These are phyloP conservation scores for Oreotrochilus melanogaster DNA, from an alignment of 2,113 vertebrate species.

Conservation along the genomic window DNA sequence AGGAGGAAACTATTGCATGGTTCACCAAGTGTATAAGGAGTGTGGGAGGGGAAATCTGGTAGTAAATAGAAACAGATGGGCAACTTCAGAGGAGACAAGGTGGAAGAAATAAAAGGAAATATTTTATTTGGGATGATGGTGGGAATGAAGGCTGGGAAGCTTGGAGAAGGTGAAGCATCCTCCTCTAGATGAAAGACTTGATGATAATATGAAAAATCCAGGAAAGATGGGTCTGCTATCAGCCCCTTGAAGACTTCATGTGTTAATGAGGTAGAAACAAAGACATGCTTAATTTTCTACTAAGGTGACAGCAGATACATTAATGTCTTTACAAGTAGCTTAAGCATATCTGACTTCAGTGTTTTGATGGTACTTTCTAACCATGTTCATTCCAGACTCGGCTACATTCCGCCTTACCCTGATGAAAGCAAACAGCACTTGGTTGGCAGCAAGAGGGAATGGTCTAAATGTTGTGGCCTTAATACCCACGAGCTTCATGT, in stretches of 20 bases:
- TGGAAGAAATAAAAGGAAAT: background rate
- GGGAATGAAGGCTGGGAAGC: background rate
- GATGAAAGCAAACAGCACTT: background rate
- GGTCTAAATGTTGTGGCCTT: background rate
- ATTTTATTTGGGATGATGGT: background rate
- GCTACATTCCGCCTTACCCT: background rate
- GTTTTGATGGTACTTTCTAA: background rate
- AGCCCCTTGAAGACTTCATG: background rate
- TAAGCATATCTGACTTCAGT: background rate
- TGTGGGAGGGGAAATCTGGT: background rate
- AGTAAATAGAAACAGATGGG: constrained; percentile 25
- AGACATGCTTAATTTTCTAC: background rate
- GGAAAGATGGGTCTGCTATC: background rate
- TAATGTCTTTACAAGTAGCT: background rate
- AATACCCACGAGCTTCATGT: background rate
- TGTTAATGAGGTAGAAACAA: background rate
- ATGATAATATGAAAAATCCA: background rate
- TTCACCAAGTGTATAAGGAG: background rate
- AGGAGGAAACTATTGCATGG: background rate
- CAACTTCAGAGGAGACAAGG: background rate
- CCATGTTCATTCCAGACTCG: background rate
- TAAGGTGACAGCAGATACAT: background rate
- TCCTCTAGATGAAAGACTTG: background rate
- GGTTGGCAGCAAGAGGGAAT: background rate
- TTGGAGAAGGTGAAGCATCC: background rate